Base-by-base conservation (phyloP, 2,888 invertebrate genomes). In the Drosophila paranaensis region DNA sequence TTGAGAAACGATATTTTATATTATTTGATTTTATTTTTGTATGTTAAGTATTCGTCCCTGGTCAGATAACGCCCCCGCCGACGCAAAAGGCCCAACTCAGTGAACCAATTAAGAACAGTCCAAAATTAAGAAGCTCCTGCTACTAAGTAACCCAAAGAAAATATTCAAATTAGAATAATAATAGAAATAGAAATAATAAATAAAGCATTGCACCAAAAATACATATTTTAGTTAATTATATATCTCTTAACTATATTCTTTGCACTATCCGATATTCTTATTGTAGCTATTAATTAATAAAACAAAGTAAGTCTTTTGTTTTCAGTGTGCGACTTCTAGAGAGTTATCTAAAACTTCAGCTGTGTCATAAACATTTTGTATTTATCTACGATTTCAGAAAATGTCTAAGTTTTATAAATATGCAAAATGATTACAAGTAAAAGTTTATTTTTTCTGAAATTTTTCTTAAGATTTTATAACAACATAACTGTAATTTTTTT, bases 71-170 rank as follows among this genome's bases (percentile, higher is more conserved):
- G 45, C 67, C 62, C 48, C 27, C 30, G 69, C 70, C 69, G 82
- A 82, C 84, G 80, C 67, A 77, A 83, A 84, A 85, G 58, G 53
- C 64, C 25, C 33, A 70, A 54, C 82, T 83, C 82, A 80, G 82
- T 84, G 82, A 84, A 74, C 62, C 39, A 61, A 33, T 43, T 16
- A 50, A 48, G 10, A 35, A 42, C 57, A 57, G 50, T 69, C 57
- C 69, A 42, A 2, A 40, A 39, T 14, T 56, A 45, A 30, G 51
- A 74, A 46, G 37, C 67, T 82, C 55, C 64, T 74, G 57, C 42
- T 77, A 63, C 53, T 43, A 27, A 56, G 65, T 73, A 73, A 69
- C 10, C 11, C 25, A 3, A 48, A 50, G 6, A 37, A 51, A 10
- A 10, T 27, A 42, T 42, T 33, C 5, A 16, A 27, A n/a, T 33